Evolutionary conservation across 2,113 vertebrate genomes (phyloP).

Genomic region (Delphinus delphis): DNA sequence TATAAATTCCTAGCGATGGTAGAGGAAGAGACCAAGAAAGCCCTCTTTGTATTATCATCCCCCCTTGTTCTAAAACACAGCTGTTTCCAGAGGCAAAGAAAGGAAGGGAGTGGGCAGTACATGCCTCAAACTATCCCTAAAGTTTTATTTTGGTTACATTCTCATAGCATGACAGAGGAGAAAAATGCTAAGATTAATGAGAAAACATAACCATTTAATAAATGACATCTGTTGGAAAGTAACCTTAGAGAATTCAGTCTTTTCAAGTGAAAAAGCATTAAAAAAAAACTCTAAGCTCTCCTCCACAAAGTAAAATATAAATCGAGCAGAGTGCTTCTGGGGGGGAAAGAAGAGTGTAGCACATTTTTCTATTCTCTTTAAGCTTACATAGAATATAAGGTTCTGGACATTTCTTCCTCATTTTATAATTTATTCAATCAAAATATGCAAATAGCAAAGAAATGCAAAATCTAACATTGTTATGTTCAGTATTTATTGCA

Average conservation of each 20-base stretch:
- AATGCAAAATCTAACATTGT: slow-evolving; percentile 65
- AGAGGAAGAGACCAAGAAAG: slow-evolving; percentile 22
- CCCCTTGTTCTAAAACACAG: not conserved
- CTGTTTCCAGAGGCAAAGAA: slow-evolving; percentile 33
- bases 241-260: not conserved
- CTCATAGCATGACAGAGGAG: slow-evolving; percentile 11
- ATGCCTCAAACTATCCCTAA: not conserved
- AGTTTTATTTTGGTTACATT: slow-evolving; percentile 39
- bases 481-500: not conserved
- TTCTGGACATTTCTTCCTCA: slow-evolving; percentile 55
- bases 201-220: not conserved
- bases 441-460: slow-evolving; percentile 71
- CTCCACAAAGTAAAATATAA: not conserved
- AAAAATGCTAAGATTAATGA: slow-evolving; percentile 37
- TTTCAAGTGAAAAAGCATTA: slow-evolving; percentile 14
- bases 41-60: not conserved
- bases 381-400: slow-evolving; percentile 42
- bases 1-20: not conserved
- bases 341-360: not conserved
- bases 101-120: not conserved
- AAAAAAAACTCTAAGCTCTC: not conserved
- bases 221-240: not conserved
- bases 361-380: slow-evolving; percentile 9
- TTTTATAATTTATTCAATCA: slow-evolving; percentile 56
- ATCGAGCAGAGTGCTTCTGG: not conserved